phyloP scores from a whole-genome alignment of 1,140 invertebrate genomes.

The Vanessa tameamea region DNA sequence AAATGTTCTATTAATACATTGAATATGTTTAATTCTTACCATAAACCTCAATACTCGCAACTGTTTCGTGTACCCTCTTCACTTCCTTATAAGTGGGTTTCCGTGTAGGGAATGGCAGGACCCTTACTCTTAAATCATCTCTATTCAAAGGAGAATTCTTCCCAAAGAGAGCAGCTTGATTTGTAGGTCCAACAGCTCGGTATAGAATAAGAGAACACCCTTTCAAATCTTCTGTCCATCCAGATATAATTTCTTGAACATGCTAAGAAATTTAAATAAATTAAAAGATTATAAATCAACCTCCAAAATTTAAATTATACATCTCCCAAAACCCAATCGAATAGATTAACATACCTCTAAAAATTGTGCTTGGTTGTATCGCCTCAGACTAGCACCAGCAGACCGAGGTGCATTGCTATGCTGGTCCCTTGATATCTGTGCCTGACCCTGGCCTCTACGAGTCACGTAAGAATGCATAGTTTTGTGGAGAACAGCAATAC shows the following conservation, averaged over 20 bases:
- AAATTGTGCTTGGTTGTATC: constrained; percentile 89
- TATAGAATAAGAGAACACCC: constrained; percentile 89
- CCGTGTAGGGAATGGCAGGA: constrained; percentile 91
- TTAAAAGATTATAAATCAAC: not conserved
- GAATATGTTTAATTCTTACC: constrained; percentile 75
- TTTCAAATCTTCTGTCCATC: constrained; percentile 85
- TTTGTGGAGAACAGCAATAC: constrained; percentile 83
- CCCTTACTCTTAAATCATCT: constrained; percentile 85
- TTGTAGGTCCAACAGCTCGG: constrained; percentile 87
- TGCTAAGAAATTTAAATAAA: constrained; percentile 83
- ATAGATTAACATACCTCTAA: constrained; percentile 79
- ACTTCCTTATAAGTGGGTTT: constrained; percentile 92
- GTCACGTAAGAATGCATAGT: constrained; percentile 94
- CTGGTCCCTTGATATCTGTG: constrained; percentile 87
- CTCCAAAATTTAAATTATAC: not conserved
- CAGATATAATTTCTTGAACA: constrained; percentile 87
- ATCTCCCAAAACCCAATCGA: no score
- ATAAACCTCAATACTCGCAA: constrained; percentile 88
- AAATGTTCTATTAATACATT: no score
- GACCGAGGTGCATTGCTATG: constrained; percentile 86
- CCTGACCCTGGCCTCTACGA: constrained; percentile 90
- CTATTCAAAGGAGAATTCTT: constrained; percentile 87
- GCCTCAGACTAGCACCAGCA: constrained; percentile 89
- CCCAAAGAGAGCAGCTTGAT: constrained; percentile 87
- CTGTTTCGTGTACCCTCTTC: constrained; percentile 86